Percentiles rank a stretch among this genome's conserved stretches.
Conservation (phyloP, 2,113 vertebrate species). For the Aplodontia rufa region DNA sequence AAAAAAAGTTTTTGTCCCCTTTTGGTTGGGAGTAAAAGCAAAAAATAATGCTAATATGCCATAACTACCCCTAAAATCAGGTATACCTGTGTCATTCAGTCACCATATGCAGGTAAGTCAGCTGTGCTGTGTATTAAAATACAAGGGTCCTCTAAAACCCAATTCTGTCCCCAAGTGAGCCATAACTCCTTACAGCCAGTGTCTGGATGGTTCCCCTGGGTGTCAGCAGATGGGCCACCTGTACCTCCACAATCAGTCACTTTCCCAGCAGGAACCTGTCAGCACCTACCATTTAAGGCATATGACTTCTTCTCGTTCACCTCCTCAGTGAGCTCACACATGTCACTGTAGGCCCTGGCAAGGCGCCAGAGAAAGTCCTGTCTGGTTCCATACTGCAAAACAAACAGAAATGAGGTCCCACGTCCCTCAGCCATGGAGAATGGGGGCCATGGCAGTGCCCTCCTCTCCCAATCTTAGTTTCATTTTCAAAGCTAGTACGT, state of each 20-base stretch:
- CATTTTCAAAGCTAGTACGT: neutral
- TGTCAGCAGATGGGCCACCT: neutral
- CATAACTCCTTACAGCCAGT: neutral
- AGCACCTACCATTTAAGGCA: slow-evolving; percentile 85
- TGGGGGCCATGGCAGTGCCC: neutral
- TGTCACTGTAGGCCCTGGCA: slow-evolving; percentile 93
- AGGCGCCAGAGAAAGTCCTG: slow-evolving; percentile 94
- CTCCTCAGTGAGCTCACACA: slow-evolving; percentile 87
- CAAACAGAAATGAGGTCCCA: neutral
- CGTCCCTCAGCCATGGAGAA: neutral
- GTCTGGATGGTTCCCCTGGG: neutral
- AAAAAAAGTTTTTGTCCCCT: neutral
- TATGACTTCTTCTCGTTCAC: slow-evolving; percentile 87
- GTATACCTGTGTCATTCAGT: neutral
- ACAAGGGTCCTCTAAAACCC: neutral
- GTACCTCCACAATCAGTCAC: neutral
- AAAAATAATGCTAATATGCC: neutral
- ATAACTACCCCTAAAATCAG: neutral
- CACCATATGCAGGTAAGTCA: neutral
- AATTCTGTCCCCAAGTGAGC: neutral
- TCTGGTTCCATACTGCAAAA: slow-evolving; percentile 86
- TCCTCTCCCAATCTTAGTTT: neutral
- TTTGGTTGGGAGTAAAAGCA: neutral
- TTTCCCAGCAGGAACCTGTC: neutral
- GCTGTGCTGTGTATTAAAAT: neutral